Percentiles rank a stretch among this genome's conserved stretches.
Conservation (phyloP, 2,888 invertebrate species). For the Lochmaea crataegi region DNA sequence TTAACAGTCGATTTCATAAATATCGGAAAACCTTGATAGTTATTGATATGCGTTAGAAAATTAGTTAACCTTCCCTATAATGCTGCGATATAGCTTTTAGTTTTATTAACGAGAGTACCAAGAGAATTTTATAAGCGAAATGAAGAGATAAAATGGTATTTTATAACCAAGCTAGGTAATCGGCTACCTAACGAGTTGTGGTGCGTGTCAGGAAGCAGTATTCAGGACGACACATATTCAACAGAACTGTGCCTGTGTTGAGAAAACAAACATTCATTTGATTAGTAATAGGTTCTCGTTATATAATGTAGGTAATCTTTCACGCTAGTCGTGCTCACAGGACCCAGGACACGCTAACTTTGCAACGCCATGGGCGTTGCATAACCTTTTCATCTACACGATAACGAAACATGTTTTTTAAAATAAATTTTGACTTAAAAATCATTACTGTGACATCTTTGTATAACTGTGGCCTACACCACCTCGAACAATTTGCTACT, state of each 20-base stretch:
- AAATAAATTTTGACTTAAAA: not conserved
- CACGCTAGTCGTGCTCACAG: conserved; percentile 57
- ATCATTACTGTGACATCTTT: conserved; percentile 9
- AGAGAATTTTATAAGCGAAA: conserved; percentile 32
- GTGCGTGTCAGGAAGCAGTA: conserved; percentile 58
- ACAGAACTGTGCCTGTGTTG: conserved; percentile 52
- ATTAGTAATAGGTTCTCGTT: conserved; percentile 60
- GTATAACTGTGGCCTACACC: conserved; percentile 43
- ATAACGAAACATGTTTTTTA: not conserved
- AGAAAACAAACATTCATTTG: conserved; percentile 61
- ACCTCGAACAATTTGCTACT: conserved; percentile 49
- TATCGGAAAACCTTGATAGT: conserved; percentile 6
- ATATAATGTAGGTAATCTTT: conserved; percentile 60
- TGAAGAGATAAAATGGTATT: conserved; percentile 49
- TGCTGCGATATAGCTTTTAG: conserved; percentile 5
- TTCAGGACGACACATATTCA: conserved; percentile 58
- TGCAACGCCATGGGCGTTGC: conserved; percentile 34
- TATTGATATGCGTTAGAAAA: conserved; percentile 7
- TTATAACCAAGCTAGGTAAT: conserved; percentile 43
- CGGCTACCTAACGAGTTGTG: conserved; percentile 45
- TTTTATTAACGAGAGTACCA: conserved; percentile 5
- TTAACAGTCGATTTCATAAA: not conserved
- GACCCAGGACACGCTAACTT: conserved; percentile 52
- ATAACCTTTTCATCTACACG: conserved; percentile 7
- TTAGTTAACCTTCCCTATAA: conserved; percentile 1